Evolutionary conservation across 2,797 vertebrate genomes (phyloP).

Genomic region (Scyliorhinus canicula): DNA sequence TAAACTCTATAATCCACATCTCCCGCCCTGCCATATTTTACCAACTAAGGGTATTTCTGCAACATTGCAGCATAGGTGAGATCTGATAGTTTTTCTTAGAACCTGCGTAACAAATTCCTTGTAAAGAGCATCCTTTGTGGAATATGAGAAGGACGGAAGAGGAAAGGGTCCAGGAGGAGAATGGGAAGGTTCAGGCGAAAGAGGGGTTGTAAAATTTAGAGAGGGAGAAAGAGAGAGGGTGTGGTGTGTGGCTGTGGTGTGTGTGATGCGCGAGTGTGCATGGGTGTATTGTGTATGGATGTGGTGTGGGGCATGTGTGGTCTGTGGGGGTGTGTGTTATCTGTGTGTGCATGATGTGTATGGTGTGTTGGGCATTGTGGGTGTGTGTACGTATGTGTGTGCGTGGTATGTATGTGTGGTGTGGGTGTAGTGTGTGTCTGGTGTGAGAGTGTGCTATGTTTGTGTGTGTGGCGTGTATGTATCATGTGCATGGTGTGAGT

Average conservation of each 20-base stretch:
- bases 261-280: too few relatives aligned
- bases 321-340: too few relatives aligned
- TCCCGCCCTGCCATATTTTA: background rate
- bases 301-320: too few relatives aligned
- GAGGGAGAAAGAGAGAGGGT: background rate
- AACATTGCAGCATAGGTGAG: background rate
- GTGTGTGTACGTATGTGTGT: background rate
- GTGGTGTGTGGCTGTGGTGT: too few relatives aligned
- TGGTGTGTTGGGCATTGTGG: too few relatives aligned
- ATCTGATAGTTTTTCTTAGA: background rate
- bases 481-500: too few relatives aligned
- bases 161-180: background rate
- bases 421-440: too few relatives aligned
- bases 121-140: background rate
- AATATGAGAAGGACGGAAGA: conserved; percentile 28
- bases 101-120: background rate
- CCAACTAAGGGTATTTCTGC: background rate
- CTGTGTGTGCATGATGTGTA: too few relatives aligned
- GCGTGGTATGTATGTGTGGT: too few relatives aligned
- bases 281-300: too few relatives aligned
- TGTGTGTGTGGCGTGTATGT: too few relatives aligned
- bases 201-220: background rate
- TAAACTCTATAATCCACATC: background rate
- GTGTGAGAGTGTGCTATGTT: too few relatives aligned
- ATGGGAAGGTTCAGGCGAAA: background rate